phyloP scores from a whole-genome alignment of 2,113 vertebrate genomes.

The Gadus chalcogrammus region DNA sequence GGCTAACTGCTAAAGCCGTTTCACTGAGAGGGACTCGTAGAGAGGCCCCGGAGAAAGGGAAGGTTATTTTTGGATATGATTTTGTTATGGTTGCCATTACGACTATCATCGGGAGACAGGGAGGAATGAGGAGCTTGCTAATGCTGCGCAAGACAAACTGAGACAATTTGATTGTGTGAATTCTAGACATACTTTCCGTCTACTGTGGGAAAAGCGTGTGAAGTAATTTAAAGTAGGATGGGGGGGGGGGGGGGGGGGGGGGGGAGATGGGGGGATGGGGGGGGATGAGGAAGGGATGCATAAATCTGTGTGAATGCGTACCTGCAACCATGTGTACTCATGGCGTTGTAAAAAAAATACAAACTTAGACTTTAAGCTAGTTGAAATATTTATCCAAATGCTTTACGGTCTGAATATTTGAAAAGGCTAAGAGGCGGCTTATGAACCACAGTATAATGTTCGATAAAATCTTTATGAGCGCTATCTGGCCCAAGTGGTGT shows the following conservation, averaged over 20 bases:
- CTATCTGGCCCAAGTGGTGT: slow-evolving; percentile 47
- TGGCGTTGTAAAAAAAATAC: slow-evolving; percentile 50
- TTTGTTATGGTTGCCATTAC: slow-evolving; percentile 57
- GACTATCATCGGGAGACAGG: slow-evolving; percentile 48
- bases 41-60: slow-evolving; percentile 34
- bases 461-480: slow-evolving; percentile 58
- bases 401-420: slow-evolving; percentile 56
- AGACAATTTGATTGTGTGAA: slow-evolving; percentile 44
- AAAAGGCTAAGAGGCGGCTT: slow-evolving; percentile 46
- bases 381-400: slow-evolving; percentile 57
- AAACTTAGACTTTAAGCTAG: slow-evolving; percentile 58
- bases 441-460: slow-evolving; percentile 46
- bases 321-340: slow-evolving; percentile 48
- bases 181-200: slow-evolving; percentile 60
- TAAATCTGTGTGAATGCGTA: slow-evolving; percentile 53
- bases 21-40: slow-evolving; percentile 36
- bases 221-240: slow-evolving; percentile 26
- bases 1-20: slow-evolving; percentile 41
- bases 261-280: slow-evolving; percentile 9
- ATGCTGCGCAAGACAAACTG: slow-evolving; percentile 27
- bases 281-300: slow-evolving; percentile 20
- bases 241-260: slow-evolving; percentile 16
- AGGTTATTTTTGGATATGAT: slow-evolving; percentile 64
- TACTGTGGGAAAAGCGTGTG: slow-evolving; percentile 44
- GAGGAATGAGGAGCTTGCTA: slow-evolving; percentile 51